A percentile compares a stretch with the other conserved stretches of the same genome.
Conservation (phyloP, 2,888 invertebrate genomes). For the Papilio elwesi region DNA sequence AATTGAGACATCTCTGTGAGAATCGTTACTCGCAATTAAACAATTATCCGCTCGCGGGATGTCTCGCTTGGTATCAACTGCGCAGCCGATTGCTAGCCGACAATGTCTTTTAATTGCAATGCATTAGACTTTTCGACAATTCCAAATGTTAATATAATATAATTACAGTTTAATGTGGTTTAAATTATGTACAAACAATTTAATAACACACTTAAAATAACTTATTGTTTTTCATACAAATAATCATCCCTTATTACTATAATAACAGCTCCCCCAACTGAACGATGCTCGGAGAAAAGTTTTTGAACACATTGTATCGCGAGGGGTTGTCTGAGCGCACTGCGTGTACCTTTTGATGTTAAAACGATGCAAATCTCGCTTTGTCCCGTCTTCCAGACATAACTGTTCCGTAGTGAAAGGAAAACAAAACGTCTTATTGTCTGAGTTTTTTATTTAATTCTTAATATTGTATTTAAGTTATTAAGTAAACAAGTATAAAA, state of each 20-base stretch:
- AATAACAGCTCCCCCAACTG: constrained; percentile 1
- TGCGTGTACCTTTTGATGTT: constrained; percentile 2
- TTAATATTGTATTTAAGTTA: not conserved
- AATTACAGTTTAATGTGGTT: constrained; percentile 1
- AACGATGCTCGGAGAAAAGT: not conserved
- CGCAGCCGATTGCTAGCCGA: constrained; percentile 19
- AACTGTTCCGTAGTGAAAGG: not conserved
- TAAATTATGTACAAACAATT: not conserved
- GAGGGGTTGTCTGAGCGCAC: not conserved
- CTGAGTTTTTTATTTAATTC: not conserved
- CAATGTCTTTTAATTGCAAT: constrained; percentile 33
- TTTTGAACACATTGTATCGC: constrained; percentile 17
- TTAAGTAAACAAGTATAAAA: not conserved
- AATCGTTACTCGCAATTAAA: constrained; percentile 22
- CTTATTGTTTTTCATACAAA: not conserved
- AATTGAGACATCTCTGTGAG: constrained; percentile 26
- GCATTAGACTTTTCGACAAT: constrained; percentile 20
- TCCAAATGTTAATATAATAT: constrained; percentile 3
- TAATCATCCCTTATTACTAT: not conserved
- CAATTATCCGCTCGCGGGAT: constrained; percentile 25
- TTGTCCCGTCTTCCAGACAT: not conserved
- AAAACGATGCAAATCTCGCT: constrained; percentile 10
- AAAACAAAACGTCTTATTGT: not conserved
- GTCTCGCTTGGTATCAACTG: constrained; percentile 18
- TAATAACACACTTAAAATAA: not conserved